Evolutionary conservation across 1,140 invertebrate genomes (phyloP).

Genomic region (Drosophila bocqueti): DNA sequence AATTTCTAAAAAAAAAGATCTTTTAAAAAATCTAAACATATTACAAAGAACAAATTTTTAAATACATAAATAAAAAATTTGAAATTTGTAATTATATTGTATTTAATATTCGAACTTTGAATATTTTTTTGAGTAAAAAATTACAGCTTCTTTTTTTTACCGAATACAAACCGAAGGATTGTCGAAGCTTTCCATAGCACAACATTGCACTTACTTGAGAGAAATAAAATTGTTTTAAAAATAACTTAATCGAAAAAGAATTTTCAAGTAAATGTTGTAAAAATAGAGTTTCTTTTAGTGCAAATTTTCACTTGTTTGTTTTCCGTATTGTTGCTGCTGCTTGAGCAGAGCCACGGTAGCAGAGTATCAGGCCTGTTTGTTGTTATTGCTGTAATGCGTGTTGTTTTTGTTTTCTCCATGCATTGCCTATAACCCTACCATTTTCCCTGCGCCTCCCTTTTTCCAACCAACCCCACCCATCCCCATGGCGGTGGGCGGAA

Average conservation of each 20-base stretch:
- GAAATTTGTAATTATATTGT: no score
- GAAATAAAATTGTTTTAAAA: not conserved
- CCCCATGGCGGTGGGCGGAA: slow-evolving; percentile 41
- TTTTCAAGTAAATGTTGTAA: not conserved
- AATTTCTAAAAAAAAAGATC: no score
- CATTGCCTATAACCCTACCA: slow-evolving; percentile 34
- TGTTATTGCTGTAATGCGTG: slow-evolving; percentile 66
- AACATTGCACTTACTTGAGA: not conserved
- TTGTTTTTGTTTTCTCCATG: slow-evolving; percentile 76
- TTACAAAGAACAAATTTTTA: no score
- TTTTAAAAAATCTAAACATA: no score
- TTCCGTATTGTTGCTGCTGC: slow-evolving; percentile 56
- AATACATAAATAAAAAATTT: no score
- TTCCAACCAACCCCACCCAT: slow-evolving; percentile 4
- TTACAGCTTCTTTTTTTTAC: no score
- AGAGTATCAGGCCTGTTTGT: slow-evolving; percentile 17
- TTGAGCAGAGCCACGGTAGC: slow-evolving; percentile 45
- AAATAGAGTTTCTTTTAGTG: slow-evolving; percentile 11
- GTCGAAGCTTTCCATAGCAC: not conserved
- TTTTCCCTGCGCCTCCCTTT: not conserved
- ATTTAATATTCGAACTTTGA: no score
- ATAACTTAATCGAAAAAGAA: not conserved
- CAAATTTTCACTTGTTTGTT: slow-evolving; percentile 50
- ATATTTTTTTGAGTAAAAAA: no score
- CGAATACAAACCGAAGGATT: no score